Base-by-base conservation (phyloP, 2,797 vertebrate species). In the Natrix natrix region DNA sequence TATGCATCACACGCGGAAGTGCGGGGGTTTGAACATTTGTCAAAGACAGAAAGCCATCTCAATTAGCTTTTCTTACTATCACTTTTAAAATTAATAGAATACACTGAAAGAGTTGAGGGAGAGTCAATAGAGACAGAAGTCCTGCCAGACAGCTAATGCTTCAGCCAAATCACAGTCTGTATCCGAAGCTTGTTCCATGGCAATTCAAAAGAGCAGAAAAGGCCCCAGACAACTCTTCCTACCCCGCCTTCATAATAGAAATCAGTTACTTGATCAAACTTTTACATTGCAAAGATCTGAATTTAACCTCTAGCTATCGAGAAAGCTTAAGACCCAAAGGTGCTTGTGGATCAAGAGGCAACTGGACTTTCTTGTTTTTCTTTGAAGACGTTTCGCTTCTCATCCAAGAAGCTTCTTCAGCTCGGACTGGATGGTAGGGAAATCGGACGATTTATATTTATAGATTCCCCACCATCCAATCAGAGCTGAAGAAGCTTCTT, bases 1-100 rank as follows among this genome's bases (percentile, higher is more conserved):
- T 66, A 89, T 83, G 61, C 10, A 78, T 60, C 87, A 61, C 48
- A 55, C 88, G 20, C 12, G 8, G 20, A n/a, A 26, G 17, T 20
- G 55, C 14, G 10, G 5, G 7, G 78, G 86, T 59, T 37, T 61
- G 83, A 94, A 20, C 24, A 90, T 11, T 94, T 92, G 28, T 94
- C 92, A 37, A 8, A 69, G 87, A 90, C 22, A 94, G 94, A 93
- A 86, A 91, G 52, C 88, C 57, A 22, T 94, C 59, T 92, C 32
- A 88, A 88, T 88, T 93, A 93, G 92, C 93, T 94, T 94, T 93
- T 13, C 54, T 91, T 93, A 83, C 0, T 59, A 1, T 54, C 28
- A 91, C 74, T 94, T 94, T 78, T 92, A 87, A 8, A 60, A 52
- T 13, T 60, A 61, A 28, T 43, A 94, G 86, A 74, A 57, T 48